Evolutionary conservation across 2,888 invertebrate species (phyloP).

Genomic region (Drosophila colorata): DNA sequence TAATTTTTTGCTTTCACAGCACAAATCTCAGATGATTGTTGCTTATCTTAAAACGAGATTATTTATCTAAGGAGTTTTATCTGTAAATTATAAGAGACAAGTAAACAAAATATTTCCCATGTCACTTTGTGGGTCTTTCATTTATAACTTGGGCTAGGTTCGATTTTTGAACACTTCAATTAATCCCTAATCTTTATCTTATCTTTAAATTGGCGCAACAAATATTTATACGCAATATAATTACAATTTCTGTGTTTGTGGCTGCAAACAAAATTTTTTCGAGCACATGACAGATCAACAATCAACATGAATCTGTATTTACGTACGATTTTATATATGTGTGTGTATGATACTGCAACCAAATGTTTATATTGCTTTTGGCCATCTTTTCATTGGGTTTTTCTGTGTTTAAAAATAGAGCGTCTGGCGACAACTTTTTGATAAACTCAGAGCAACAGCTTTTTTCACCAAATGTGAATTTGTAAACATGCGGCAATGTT

Average conservation of each 20-base stretch:
- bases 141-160: conserved; percentile 3
- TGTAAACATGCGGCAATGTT: conserved; percentile 67
- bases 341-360: conserved; percentile 6
- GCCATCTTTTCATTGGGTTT: conserved; percentile 13
- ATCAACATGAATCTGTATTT: conserved; percentile 15
- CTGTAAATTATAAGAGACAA: background rate
- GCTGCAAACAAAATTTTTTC: conserved; percentile 21
- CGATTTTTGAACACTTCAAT: background rate
- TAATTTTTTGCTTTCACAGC: too few species aligned
- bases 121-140: background rate
- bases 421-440: conserved; percentile 52
- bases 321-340: conserved; percentile 5
- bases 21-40: background rate
- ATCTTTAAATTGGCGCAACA: conserved; percentile 17
- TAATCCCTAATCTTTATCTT: conserved; percentile 7
- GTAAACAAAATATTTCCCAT: background rate
- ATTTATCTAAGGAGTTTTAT: background rate
- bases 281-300: conserved; percentile 41
- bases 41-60: background rate
- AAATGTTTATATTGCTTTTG: conserved; percentile 41
- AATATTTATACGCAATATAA: conserved; percentile 31
- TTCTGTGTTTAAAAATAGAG: conserved; percentile 52
- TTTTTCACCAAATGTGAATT: conserved; percentile 37
- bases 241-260: conserved; percentile 23
- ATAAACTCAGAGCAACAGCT: conserved; percentile 32